A percentile compares a stretch with the other conserved stretches of the same genome.
Evolutionary conservation across 2,888 invertebrate species (phyloP).

Genomic region (Pyrochroa serraticornis): DNA sequence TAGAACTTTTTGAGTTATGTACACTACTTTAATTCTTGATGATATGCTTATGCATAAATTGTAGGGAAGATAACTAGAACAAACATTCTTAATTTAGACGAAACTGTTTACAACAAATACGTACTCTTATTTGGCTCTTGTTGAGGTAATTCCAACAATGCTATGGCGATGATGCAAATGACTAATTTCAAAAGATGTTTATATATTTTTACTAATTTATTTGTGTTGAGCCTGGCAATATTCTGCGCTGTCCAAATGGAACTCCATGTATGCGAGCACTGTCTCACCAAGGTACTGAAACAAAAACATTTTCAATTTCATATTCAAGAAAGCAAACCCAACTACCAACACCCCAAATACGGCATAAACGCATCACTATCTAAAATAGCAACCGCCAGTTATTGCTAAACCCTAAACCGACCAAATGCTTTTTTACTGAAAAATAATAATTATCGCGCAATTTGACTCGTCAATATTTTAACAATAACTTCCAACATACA

Average conservation of each 20-base stretch:
- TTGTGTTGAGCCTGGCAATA: conserved; percentile 99
- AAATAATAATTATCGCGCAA: too few species aligned
- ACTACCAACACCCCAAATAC: background rate
- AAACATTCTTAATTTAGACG: conserved; percentile 20
- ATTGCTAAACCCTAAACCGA: too few species aligned
- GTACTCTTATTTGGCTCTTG: conserved; percentile 49
- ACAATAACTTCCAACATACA: too few species aligned
- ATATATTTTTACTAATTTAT: conserved; percentile 62
- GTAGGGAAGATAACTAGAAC: conserved; percentile 46
- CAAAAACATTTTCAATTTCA: conserved; percentile 29
- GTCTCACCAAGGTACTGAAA: conserved; percentile 85
- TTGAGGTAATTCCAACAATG: conserved; percentile 49
- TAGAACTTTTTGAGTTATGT: conserved; percentile 36
- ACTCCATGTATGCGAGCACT: conserved; percentile 96
- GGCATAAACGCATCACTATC: too few species aligned
- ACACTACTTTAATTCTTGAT: conserved; percentile 43
- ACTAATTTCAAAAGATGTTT: conserved; percentile 37
- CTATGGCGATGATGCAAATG: conserved; percentile 45
- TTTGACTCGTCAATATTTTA: too few species aligned
- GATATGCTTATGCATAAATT: conserved; percentile 52
- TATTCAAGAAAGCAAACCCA: background rate
- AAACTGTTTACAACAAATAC: conserved; percentile 12
- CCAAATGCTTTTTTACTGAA: too few species aligned
- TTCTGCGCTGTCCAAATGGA: conserved; percentile 97
- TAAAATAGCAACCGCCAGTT: too few species aligned